These are phyloP conservation scores for Anagyrus pseudococci DNA, from an alignment of 2,888 invertebrate genomes.

Conservation along the genomic window DNA sequence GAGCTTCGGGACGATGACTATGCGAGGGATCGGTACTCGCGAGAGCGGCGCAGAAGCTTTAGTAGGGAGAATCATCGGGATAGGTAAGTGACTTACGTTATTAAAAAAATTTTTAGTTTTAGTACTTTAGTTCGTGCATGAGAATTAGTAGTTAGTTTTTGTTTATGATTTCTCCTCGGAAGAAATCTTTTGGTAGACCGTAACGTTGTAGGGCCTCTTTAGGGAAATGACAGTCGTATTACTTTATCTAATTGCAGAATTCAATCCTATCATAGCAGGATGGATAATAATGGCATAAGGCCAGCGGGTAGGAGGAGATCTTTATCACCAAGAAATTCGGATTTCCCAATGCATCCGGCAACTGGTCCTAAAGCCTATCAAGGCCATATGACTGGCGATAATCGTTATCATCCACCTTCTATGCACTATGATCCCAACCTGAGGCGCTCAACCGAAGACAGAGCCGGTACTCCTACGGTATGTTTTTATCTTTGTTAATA, in stretches of 20 bases:
- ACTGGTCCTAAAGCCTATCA: slow-evolving; percentile 51
- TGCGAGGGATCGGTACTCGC: slow-evolving; percentile 48
- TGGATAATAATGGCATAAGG: slow-evolving; percentile 54
- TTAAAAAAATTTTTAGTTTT: neutral
- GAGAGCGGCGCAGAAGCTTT: slow-evolving; percentile 56
- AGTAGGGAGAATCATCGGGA: slow-evolving; percentile 58
- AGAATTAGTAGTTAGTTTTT: neutral
- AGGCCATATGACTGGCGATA: slow-evolving; percentile 53
- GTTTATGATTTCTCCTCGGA: no score
- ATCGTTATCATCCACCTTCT: slow-evolving; percentile 49
- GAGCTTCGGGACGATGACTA: slow-evolving; percentile 44
- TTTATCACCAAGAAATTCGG: slow-evolving; percentile 54
- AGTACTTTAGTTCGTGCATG: neutral
- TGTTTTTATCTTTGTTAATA: slow-evolving; percentile 35
- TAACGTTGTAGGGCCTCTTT: neutral
- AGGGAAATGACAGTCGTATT: neutral
- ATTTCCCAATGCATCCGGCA: slow-evolving; percentile 26
- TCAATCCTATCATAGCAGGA: slow-evolving; percentile 48
- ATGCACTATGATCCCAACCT: slow-evolving; percentile 58
- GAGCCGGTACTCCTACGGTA: slow-evolving; percentile 76
- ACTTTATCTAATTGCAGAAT: slow-evolving; percentile 19
- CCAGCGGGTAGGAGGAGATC: slow-evolving; percentile 52
- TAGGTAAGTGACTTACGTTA: slow-evolving; percentile 45
- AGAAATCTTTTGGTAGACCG: neutral
- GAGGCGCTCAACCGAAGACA: slow-evolving; percentile 65